A percentile compares a stretch with the other conserved stretches of the same genome.
Conservation (phyloP, 2,113 vertebrate genomes). For the Melanerpes aurifrons region DNA sequence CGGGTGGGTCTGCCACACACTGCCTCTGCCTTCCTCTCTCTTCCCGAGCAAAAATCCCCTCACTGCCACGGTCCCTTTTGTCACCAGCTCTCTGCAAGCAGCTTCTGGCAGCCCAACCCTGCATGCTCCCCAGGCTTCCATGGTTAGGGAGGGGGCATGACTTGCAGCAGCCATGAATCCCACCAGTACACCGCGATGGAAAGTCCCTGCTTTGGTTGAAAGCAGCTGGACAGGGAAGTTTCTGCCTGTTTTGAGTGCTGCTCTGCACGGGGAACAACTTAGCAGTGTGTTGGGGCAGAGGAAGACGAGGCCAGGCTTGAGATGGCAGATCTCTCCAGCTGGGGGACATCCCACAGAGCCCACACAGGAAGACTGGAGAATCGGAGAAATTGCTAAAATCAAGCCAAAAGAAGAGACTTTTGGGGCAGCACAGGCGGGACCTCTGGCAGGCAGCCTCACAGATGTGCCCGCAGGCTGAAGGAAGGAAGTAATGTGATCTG, state of each 20-base stretch:
- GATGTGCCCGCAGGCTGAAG: neutral
- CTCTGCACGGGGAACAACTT: neutral
- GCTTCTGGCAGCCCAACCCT: neutral
- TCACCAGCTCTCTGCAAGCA: neutral
- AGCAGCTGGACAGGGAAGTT: neutral
- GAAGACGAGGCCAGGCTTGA: neutral
- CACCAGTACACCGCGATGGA: neutral
- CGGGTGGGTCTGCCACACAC: neutral
- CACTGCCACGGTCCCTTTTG: fast-evolving
- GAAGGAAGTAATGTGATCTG: neutral
- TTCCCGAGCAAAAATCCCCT: neutral
- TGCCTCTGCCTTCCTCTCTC: neutral
- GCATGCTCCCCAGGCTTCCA: fast-evolving
- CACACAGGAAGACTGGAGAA: neutral
- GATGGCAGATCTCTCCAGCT: neutral
- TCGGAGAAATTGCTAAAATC: neutral
- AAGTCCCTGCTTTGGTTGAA: neutral
- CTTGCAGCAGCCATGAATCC: neutral
- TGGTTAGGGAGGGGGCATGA: neutral
- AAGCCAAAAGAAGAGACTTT: neutral
- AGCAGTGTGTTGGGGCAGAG: neutral
- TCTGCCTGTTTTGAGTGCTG: neutral
- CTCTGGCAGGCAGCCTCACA: neutral
- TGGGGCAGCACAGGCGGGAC: neutral
- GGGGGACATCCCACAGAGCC: neutral